Base-by-base conservation (phyloP, 1,140 invertebrate genomes). In the Drosophila watanabei region DNA sequence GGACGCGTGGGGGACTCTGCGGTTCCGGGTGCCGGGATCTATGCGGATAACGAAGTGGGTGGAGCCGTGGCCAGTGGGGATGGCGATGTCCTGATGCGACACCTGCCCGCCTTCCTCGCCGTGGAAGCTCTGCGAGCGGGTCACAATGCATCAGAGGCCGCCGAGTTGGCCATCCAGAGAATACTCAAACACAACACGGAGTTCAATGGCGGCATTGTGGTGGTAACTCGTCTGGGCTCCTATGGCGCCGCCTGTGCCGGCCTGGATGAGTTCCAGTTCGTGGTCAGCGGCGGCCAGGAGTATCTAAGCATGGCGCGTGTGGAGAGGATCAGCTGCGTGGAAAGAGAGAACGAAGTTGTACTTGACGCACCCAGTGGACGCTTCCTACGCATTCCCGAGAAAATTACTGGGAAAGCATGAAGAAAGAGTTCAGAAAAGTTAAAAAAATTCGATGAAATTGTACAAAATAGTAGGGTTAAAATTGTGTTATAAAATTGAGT, bases 1-100 rank as follows among this genome's bases (percentile, higher is more conserved):
- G 75, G 75, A 5, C 39, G 75, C 0, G 75, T 59, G 3, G 75
- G 75, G 3, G 75, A 77, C 14, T n/a, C 71, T 1, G 71, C 71
- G 5, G 75, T 77, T n/a, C 75, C 75, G 5, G 75, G 75, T 16
- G 71, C 75, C 13, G 71, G 70, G 0, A 75, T 76, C n/a, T 78
- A 78, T 28, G 75, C 71, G 14, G 75, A 78, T 35, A 75, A 77
- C 13, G 39, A 75, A 13, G 73, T 77, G 43, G 73, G 73, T 0
- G 73, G 37, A 0, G 75, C 75, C 2, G 33, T 78, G 41, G 75
- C 41, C 61, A 68, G 54, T 43, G 75, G 75, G 4, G 75, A 78
- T 30, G 75, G 62, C 1, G 75, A 78, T 35, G 18, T 78, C n/a
- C 39, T 76, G 0, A 78, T 78, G 75, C 72, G 62, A 3, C 48